Percentiles rank a stretch among this genome's conserved stretches.
These are phyloP conservation scores for Brenthis daphne DNA, from an alignment of 2,888 invertebrate genomes.

Conservation along the genomic window DNA sequence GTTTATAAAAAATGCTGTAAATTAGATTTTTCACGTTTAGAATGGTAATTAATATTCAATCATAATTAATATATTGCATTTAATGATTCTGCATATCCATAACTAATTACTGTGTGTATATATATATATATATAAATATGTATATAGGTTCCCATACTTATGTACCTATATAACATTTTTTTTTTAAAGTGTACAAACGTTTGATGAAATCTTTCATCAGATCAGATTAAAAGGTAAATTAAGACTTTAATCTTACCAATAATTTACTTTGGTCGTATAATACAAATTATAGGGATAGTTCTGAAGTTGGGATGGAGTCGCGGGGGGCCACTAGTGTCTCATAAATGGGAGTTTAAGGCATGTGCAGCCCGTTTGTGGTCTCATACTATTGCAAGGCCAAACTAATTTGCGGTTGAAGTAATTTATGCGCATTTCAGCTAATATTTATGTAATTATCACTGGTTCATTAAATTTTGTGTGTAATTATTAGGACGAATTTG, in stretches of 20 bases:
- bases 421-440: slow-evolving; percentile 39
- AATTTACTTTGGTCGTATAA: slow-evolving; percentile 4
- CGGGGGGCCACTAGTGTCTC: slow-evolving; percentile 26
- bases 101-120: no score
- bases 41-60: not conserved
- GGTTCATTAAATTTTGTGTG: slow-evolving; percentile 29
- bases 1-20: not conserved
- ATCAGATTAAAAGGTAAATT: not conserved
- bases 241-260: slow-evolving; percentile 5
- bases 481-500: slow-evolving; percentile 11
- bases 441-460: slow-evolving; percentile 39
- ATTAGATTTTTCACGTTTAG: not conserved
- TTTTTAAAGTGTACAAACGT: no score
- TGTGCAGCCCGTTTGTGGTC: slow-evolving; percentile 39
- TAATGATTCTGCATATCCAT: no score
- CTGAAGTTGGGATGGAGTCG: slow-evolving; percentile 20
- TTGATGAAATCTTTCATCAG: not conserved
- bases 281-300: slow-evolving; percentile 23
- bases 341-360: slow-evolving; percentile 37
- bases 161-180: no score
- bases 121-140: no score
- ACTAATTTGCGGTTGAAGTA: slow-evolving; percentile 41
- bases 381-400: slow-evolving; percentile 38
- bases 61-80: no score
- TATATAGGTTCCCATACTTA: no score